phyloP scores from a whole-genome alignment of 2,888 invertebrate species.

The Ophion ventricosus region DNA sequence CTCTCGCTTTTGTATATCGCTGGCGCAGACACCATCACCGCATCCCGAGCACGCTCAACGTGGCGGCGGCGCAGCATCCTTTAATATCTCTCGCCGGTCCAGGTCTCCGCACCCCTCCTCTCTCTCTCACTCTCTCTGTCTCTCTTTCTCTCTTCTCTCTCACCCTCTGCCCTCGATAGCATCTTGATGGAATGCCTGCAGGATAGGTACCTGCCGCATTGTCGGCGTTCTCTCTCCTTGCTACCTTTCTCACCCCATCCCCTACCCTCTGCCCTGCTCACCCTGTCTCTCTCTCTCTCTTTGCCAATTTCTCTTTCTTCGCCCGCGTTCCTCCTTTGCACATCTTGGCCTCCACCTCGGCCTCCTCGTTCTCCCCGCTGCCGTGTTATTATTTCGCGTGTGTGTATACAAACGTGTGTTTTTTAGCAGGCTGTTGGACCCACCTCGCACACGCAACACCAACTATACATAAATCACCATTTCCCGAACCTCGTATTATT shows the following conservation, averaged over 20 bases:
- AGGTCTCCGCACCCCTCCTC: constrained; percentile 61
- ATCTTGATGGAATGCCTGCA: constrained; percentile 82
- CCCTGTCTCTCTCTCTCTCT: constrained; percentile 31
- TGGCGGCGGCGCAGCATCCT: constrained; percentile 76
- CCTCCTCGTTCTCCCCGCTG: constrained; percentile 54
- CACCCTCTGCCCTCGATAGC: constrained; percentile 75
- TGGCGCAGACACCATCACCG: constrained; percentile 13
- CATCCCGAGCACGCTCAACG: constrained; percentile 23
- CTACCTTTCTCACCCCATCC: constrained; percentile 51
- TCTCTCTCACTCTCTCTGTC: constrained; percentile 62
- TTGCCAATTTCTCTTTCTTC: constrained; percentile 30
- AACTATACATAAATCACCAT: constrained; percentile 10
- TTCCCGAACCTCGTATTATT: constrained; percentile 14
- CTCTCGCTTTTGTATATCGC: constrained; percentile 32
- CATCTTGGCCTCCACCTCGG: constrained; percentile 40
- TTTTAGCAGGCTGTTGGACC: constrained; percentile 10
- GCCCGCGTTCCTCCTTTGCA: constrained; percentile 41
- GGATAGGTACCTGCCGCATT: constrained; percentile 81
- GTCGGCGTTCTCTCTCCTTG: constrained; percentile 72
- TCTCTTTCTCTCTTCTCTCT: too few relatives aligned
- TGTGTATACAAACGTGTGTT: constrained; percentile 3
- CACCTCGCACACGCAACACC: constrained; percentile 1
- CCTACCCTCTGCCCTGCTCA: constrained; percentile 49
- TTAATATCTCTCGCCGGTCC: constrained; percentile 79
- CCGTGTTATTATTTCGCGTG: constrained; percentile 39